Conservation (phyloP, 2,113 vertebrate species). For the Nothobranchius kuhntae region DNA sequence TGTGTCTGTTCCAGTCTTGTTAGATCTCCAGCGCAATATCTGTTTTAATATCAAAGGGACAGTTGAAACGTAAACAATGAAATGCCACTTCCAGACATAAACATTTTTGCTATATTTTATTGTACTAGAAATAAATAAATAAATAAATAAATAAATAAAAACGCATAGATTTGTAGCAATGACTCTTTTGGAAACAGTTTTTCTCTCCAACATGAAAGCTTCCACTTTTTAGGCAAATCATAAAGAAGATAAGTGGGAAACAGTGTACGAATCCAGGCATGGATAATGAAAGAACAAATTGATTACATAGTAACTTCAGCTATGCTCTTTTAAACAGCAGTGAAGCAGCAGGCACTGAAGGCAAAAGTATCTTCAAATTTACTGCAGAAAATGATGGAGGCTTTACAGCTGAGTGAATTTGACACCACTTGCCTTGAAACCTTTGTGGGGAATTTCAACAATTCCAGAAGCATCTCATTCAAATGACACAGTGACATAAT, state of each 20-base stretch:
- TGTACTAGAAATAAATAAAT: not conserved
- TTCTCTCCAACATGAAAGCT: not conserved
- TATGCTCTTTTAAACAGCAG: not conserved
- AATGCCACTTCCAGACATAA: conserved; percentile 1
- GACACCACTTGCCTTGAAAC: not conserved
- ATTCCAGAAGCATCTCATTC: not conserved
- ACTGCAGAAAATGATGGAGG: not conserved
- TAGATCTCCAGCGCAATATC: conserved; percentile 11
- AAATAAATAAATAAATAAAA: not conserved
- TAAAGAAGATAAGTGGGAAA: not conserved
- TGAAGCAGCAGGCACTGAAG: not conserved
- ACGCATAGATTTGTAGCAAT: not conserved
- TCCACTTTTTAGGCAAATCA: not conserved
- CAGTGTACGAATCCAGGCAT: not conserved
- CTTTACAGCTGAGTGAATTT: not conserved
- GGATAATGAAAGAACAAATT: not conserved
- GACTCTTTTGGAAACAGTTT: not conserved
- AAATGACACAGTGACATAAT: not conserved
- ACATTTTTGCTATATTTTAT: conserved; percentile 5
- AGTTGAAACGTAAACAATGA: not conserved
- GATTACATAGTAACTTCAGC: not conserved
- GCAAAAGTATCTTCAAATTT: not conserved
- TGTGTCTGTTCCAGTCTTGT: conserved; percentile 10
- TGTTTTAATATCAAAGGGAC: conserved; percentile 13
- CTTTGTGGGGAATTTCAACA: not conserved